Percentiles rank a stretch among this genome's conserved stretches.
Conservation (phyloP, 2,888 invertebrate species). For the Limnephilus rhombicus region DNA sequence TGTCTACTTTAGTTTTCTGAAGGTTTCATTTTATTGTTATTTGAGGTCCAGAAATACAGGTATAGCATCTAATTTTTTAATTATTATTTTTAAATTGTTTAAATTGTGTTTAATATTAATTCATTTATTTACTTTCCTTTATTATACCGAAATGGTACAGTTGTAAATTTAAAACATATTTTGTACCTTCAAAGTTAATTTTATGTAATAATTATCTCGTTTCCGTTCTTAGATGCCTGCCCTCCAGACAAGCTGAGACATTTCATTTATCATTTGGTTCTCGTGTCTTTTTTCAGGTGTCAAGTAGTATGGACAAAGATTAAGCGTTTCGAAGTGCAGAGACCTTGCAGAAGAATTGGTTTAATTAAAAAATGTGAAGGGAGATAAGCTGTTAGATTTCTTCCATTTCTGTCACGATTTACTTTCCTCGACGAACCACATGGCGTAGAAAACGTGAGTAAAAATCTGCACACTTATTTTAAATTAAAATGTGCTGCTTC, state of each 20-base stretch:
- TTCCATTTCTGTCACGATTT: background rate
- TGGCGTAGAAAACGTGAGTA: background rate
- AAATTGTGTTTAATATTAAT: no score
- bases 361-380: background rate
- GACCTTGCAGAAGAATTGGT: background rate
- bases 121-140: no score
- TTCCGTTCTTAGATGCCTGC: background rate
- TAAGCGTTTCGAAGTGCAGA: background rate
- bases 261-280: background rate
- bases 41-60: no score
- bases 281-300: background rate
- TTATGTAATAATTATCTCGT: background rate
- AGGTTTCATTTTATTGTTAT: no score
- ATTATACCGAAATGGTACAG: background rate
- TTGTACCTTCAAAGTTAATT: background rate
- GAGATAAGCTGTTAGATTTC: background rate
- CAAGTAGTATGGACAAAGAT: background rate
- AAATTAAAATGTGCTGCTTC: background rate
- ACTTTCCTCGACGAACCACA: background rate
- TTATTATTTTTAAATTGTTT: no score
- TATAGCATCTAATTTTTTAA: no score
- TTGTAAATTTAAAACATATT: background rate
- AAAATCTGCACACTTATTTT: background rate
- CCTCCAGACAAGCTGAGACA: background rate
- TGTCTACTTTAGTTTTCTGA: no score